Evolutionary conservation across 2,888 invertebrate genomes (phyloP), one percentile per base, ranked within the genome.

Genomic region (Euplagia quadripunctaria): DNA sequence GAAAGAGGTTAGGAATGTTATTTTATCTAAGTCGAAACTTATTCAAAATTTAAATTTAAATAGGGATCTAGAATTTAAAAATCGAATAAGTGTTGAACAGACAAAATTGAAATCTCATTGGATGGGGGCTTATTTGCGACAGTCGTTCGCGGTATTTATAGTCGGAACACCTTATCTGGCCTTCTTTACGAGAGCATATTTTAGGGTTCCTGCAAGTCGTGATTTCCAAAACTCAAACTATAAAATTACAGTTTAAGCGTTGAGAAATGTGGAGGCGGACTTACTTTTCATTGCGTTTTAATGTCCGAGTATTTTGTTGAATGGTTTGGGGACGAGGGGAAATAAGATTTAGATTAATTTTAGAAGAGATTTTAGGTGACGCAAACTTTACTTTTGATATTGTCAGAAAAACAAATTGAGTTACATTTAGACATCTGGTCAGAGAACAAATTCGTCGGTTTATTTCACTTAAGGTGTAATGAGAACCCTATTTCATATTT

Each of bases 31-130:
- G 16, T 43, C 42, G 7, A 20, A 51, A 41, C 17, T 61, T 61
- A 75, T 17, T 52, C 8, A 2, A 8, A 17, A 52, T 52, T 58
- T 20, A 58, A 58, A 58, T 58, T 58, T n/a, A 58, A 58, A 8
- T 58, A 20, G 52, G 52, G 52, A 17, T 4, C 55, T 55, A 85
- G 87, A 89, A 76, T 80, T 78, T 80, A 83, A 79, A n/a, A 85
- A 87, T 79, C 79, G 72, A 86, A 86, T 86, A 85, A 86, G 41
- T 82, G 81, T 88, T 83, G 83, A 88, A 82, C 85, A 86, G 66
- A 87, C 83, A 82, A 84, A 89, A 90, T 90, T 88, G 86, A 88
- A 91, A 88, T 87, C 88, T 86, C 86, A 88, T 89, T 85, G 87
- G 84, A 73, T 77, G 83, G 76, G 87, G 86, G 83, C 83, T 78